phyloP scores from a whole-genome alignment of 2,888 invertebrate genomes.

The Steinernema carpocapsae region DNA sequence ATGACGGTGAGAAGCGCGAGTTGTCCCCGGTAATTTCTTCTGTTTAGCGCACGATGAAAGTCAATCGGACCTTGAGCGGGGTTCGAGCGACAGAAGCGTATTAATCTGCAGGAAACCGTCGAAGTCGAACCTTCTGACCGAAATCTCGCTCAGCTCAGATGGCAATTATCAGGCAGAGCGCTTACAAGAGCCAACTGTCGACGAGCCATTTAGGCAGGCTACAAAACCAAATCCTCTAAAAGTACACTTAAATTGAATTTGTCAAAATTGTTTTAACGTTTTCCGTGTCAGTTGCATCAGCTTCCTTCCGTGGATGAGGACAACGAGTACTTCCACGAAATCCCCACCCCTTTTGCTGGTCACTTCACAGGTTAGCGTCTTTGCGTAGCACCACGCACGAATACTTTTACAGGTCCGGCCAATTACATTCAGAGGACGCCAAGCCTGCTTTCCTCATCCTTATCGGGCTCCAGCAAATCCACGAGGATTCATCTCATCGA shows the following conservation, averaged over 20 bases:
- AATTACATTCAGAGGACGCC: slow-evolving; percentile 5
- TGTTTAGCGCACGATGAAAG: no score
- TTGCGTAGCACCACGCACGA: background rate
- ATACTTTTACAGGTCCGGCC: background rate
- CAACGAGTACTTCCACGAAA: background rate
- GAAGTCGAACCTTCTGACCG: no score
- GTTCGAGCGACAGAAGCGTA: no score
- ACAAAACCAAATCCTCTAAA: no score
- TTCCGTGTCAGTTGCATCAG: background rate
- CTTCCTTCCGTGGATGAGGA: slow-evolving; percentile 1
- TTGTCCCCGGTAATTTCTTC: no score
- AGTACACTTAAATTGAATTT: background rate
- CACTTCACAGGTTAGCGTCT: background rate
- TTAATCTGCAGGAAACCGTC: no score
- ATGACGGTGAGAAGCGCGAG: background rate
- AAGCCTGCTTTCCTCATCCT: background rate
- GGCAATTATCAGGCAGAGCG: no score
- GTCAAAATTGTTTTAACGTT: background rate
- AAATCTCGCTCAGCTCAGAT: no score
- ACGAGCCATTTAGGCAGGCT: no score
- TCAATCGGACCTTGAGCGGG: no score
- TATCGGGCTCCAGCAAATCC: background rate
- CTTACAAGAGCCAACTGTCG: no score
- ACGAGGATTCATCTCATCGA: slow-evolving; percentile 13
- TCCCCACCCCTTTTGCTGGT: background rate